phyloP scores from a whole-genome alignment of 2,797 vertebrate species.

The Neosilurus hyrtlii region DNA sequence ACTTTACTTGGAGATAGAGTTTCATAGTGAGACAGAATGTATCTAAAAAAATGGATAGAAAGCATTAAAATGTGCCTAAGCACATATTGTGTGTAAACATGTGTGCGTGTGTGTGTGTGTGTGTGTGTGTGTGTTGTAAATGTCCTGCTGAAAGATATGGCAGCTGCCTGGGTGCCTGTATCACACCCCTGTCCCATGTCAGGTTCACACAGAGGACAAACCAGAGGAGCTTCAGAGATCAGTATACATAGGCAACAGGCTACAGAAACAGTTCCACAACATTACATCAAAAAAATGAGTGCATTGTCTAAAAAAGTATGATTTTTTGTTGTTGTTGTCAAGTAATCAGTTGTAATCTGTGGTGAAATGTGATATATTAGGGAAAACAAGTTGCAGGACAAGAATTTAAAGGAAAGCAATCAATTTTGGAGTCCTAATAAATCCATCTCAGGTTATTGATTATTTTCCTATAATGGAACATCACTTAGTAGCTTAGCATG shows the following conservation, averaged over 20 bases:
- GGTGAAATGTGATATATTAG: not conserved
- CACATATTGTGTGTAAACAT: not conserved
- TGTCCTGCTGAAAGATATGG: constrained; percentile 51
- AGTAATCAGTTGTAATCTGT: no score
- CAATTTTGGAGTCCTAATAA: no score
- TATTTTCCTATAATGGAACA: not conserved
- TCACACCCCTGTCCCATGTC: constrained; percentile 41
- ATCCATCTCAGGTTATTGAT: not conserved
- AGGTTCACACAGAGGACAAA: constrained; percentile 54
- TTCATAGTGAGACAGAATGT: not conserved
- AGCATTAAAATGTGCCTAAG: not conserved
- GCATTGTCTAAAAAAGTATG: not conserved
- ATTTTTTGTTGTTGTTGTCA: no score
- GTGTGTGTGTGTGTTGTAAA: constrained; percentile 35
- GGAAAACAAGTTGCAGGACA: not conserved
- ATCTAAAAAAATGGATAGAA: not conserved
- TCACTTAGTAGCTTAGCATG: no score
- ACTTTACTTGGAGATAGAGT: not conserved
- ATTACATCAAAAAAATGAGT: no score
- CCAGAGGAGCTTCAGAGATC: constrained; percentile 23
- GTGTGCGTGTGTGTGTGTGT: constrained; percentile 15
- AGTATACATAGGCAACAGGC: no score
- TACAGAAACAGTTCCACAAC: no score
- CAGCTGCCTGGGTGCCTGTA: constrained; percentile 50
- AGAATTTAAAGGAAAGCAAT: not conserved